phyloP scores from a whole-genome alignment of 2,113 vertebrate species.

The Otus sunia region DNA sequence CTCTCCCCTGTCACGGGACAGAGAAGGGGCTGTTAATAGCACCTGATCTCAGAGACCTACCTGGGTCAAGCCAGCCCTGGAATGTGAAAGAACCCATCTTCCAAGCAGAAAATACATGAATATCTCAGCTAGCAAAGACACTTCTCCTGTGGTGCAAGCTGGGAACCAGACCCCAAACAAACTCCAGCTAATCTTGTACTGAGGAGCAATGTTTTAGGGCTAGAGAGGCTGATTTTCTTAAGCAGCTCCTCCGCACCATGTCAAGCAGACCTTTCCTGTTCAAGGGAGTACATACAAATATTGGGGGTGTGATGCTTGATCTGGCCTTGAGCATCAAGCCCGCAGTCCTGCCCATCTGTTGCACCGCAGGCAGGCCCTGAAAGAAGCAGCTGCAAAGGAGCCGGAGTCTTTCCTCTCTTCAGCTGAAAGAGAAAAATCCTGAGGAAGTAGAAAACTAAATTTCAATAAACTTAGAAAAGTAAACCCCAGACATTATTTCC shows the following conservation, averaged over 20 bases:
- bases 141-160: not conserved
- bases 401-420: not conserved
- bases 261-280: not conserved
- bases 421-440: not conserved
- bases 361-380: not conserved
- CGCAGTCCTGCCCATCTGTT: not conserved
- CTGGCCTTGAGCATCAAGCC: not conserved
- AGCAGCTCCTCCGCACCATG: not conserved
- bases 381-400: not conserved
- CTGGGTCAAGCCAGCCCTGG: not conserved
- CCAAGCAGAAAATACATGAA: not conserved
- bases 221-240: not conserved
- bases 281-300: not conserved
- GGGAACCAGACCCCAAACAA: not conserved
- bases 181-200: not conserved
- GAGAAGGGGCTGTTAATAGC: not conserved
- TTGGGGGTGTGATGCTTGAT: accelerated
- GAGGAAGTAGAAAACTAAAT: not conserved
- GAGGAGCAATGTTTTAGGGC: not conserved
- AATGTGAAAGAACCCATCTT: not conserved
- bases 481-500: not conserved
- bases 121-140: not conserved
- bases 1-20: not conserved
- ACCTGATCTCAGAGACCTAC: not conserved
- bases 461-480: not conserved